These are phyloP conservation scores for Epizoanthus ramosus DNA, from an alignment of 92 coral and sea anemone genomes.

Conservation along the genomic window DNA sequence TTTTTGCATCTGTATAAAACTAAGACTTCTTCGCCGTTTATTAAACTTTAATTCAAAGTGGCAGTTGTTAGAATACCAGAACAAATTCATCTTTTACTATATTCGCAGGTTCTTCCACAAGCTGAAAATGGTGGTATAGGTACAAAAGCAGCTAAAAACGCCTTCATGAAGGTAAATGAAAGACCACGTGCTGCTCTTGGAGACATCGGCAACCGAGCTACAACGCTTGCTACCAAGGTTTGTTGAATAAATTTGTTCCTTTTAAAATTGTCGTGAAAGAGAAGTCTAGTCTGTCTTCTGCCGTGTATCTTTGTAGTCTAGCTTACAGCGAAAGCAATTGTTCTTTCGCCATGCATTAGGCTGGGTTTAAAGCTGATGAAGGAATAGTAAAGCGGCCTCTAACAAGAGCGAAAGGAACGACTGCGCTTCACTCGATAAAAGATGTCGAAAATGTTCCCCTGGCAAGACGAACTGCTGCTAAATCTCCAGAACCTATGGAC, in stretches of 20 bases:
- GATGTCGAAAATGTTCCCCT: conserved; percentile 35
- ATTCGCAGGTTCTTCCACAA: conserved; percentile 55
- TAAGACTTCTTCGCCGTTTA: background rate
- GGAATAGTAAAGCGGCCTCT: conserved; percentile 59
- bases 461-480: conserved; percentile 34
- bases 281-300: background rate
- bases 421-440: conserved; percentile 64
- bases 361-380: background rate
- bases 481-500: conserved; percentile 65
- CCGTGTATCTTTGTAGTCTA: background rate
- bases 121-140: conserved; percentile 69
- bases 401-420: conserved; percentile 76
- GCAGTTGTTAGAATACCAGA: conserved; percentile 9
- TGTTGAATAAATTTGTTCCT: background rate
- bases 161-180: conserved; percentile 43
- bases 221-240: conserved; percentile 48
- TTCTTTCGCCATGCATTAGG: background rate
- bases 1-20: background rate
- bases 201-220: conserved; percentile 86
- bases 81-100: background rate
- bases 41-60: background rate
- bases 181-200: conserved; percentile 91
- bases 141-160: conserved; percentile 58
- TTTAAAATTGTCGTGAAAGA: background rate
- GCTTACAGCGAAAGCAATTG: background rate